Base-by-base conservation (phyloP, 2,113 vertebrate genomes). In the Lamprologus callipterus region DNA sequence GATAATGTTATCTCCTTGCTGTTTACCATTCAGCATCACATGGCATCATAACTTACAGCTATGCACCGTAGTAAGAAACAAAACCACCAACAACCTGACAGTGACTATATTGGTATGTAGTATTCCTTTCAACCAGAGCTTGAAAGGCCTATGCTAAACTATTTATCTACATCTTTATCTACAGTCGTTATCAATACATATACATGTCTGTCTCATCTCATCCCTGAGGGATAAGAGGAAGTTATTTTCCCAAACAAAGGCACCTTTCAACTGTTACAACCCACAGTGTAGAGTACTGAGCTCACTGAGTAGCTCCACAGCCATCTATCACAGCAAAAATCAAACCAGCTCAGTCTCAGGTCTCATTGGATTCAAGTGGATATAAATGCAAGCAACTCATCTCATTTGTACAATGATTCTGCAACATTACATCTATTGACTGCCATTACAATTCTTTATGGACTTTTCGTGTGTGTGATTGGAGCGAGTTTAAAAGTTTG, bases 371-470 rank as follows among this genome's bases (percentile, higher is more conserved):
- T 89, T 89, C 87, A 93, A 86, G 80, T 90, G 90, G 81, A 93
- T 87, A 63, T 91, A 93, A 94, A 94, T 85, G 87, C 90, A 83
- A 80, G 80, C 73, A 85, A 91, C 85, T 89, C 79, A 91, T 94
- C 91, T 92, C 87, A 89, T 94, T 93, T 92, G 87, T 87, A 89
- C 90, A 90, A 85, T 91, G 80, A 90, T 95, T 92, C 63, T 83
- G 91, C 82, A 87, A 87, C 93, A 94, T 94, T 88, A 93, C 85
- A 82, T 89, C 85, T 88, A 95, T 93, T 89, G 89, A 88, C 90
- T 82, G 90, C 81, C 87, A 87, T 91, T 90, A 94, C 82, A 84
- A 82, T 88, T 86, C 89, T 83, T 93, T 93, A 92, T 93, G 88
- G 92, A 92, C 90, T 92, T 89, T 87, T 85, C 82, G 85, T 54